Conservation (phyloP, 1,140 invertebrate genomes). For the Brachystomella parvula region DNA sequence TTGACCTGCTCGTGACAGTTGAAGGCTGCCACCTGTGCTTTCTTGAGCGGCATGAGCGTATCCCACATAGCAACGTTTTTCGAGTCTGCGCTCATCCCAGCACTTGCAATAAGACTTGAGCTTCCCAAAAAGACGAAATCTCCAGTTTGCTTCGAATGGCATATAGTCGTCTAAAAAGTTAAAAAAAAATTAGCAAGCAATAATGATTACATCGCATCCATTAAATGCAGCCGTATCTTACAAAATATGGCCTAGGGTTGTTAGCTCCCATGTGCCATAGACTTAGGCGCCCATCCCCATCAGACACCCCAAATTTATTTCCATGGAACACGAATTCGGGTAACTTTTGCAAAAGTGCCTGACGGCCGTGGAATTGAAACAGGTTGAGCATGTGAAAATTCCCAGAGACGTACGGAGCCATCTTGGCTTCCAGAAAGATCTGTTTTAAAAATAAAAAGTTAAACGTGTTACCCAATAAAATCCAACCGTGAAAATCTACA, state of each 20-base stretch:
- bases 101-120: conserved; percentile 93
- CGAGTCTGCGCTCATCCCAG: conserved; percentile 91
- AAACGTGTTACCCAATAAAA: background rate
- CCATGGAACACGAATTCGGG: conserved; percentile 91
- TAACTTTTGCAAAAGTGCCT: conserved; percentile 91
- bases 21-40: conserved; percentile 86
- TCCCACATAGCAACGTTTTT: conserved; percentile 99
- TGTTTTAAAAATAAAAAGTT: conserved; percentile 44
- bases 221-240: conserved; percentile 52
- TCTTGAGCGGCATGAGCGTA: conserved; percentile 88
- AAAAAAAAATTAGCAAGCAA: conserved; percentile 6
- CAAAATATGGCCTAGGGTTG: conserved; percentile 82
- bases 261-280: conserved; percentile 77
- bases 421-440: conserved; percentile 94
- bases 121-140: conserved; percentile 97
- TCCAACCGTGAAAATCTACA: conserved; percentile 37
- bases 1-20: conserved; percentile 69
- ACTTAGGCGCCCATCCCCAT: conserved; percentile 75
- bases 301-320: conserved; percentile 95
- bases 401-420: conserved; percentile 94
- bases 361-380: conserved; percentile 80
- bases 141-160: conserved; percentile 92
- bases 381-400: conserved; percentile 88
- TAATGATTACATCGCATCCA: background rate
- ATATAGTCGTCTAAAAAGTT: conserved; percentile 78